phyloP scores from a whole-genome alignment of 2,888 invertebrate species.

The Agonum fuliginosum region DNA sequence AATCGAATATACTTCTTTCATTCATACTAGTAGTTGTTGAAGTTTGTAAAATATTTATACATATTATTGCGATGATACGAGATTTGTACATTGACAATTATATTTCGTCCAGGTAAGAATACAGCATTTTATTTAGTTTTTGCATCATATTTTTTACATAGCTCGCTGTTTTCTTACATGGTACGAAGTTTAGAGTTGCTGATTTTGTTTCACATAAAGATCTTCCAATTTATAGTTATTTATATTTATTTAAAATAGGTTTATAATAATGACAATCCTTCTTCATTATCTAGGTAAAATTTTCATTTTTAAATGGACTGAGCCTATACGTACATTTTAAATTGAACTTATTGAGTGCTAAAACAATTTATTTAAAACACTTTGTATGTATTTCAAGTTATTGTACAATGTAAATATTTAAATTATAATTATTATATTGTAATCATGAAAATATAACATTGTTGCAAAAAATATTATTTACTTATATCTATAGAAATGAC shows the following conservation, averaged over 20 bases:
- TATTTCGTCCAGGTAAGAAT: slow-evolving; percentile 1
- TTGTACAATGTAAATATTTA: slow-evolving; percentile 57
- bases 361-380: slow-evolving; percentile 31
- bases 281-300: neutral
- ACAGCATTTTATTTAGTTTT: too few species aligned
- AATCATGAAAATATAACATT: slow-evolving; percentile 56
- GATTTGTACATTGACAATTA: slow-evolving; percentile 32
- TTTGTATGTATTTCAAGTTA: slow-evolving; percentile 53
- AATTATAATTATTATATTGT: slow-evolving; percentile 55
- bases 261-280: slow-evolving; percentile 46
- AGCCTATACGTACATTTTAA: slow-evolving; percentile 21
- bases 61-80: slow-evolving; percentile 5
- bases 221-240: slow-evolving; percentile 48
- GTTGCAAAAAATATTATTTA: slow-evolving; percentile 40
- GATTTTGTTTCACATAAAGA: slow-evolving; percentile 36
- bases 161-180: too few species aligned
- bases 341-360: slow-evolving; percentile 20
- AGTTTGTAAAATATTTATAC: slow-evolving; percentile 55
- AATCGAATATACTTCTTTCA: slow-evolving; percentile 40
- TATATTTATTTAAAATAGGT: slow-evolving; percentile 30
- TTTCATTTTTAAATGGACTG: slow-evolving; percentile 37
- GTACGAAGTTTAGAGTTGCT: slow-evolving; percentile 13
- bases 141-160: too few species aligned
- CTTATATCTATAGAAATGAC: neutral
- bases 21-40: slow-evolving; percentile 50